phyloP scores from a whole-genome alignment of 2,888 invertebrate species.

The Aphodius sticticus region DNA sequence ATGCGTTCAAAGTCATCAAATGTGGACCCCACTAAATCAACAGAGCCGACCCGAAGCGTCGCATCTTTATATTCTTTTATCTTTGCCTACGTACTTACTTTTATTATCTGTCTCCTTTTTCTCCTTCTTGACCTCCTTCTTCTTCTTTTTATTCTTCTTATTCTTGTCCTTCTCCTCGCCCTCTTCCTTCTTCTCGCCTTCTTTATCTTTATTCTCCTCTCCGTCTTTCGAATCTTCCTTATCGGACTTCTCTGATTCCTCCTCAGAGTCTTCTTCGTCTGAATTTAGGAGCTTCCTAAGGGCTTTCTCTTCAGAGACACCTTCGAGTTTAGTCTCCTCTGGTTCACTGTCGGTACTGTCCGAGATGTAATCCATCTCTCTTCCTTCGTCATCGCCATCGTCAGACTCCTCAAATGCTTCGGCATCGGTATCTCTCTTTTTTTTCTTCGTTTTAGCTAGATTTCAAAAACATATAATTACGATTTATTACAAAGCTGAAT shows the following conservation, averaged over 20 bases:
- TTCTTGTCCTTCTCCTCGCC: constrained; percentile 68
- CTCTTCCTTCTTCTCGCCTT: constrained; percentile 66
- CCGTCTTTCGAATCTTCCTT: constrained; percentile 74
- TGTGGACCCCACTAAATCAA: too few species aligned
- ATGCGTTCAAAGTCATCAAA: too few species aligned
- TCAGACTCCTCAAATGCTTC: constrained; percentile 97
- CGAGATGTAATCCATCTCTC: constrained; percentile 94
- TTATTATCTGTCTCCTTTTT: constrained; percentile 52
- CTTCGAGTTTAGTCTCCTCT: constrained; percentile 77
- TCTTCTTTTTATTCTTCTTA: constrained; percentile 68
- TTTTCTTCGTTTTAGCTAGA: constrained; percentile 64
- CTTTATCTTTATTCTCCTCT: constrained; percentile 75
- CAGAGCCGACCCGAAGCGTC: too few species aligned
- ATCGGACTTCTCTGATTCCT: constrained; percentile 80
- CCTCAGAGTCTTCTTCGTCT: constrained; percentile 88
- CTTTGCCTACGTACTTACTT: too few species aligned
- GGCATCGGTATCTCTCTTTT: constrained; percentile 83
- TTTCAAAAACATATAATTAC: constrained; percentile 39
- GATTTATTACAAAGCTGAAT: constrained; percentile 42
- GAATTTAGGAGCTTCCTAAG: constrained; percentile 83
- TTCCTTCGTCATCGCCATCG: constrained; percentile 95
- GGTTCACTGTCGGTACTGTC: constrained; percentile 78
- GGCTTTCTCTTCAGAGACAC: constrained; percentile 79
- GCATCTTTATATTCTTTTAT: too few species aligned
- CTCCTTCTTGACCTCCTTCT: constrained; percentile 66